Base-by-base conservation (phyloP, 2,113 vertebrate species). In the Cyprinodon variegatus region DNA sequence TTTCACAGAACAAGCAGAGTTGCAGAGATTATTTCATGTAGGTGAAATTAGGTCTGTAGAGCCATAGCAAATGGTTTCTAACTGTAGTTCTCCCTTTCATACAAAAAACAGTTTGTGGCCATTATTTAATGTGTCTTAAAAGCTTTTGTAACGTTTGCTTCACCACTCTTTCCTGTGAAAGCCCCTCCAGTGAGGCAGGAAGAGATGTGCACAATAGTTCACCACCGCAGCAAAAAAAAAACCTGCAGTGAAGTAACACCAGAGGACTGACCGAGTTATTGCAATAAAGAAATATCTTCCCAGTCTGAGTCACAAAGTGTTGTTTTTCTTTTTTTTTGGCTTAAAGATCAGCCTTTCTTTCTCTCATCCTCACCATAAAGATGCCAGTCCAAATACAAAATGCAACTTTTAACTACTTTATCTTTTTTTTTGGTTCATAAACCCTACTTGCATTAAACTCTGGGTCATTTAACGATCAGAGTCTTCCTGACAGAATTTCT, bases 211-310 rank as follows among this genome's bases (percentile, higher is more conserved):
- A 14, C 38, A 39, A n/a, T 48, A 67, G 71, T 78, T 76, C 65
- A 61, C 36, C 17, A 1, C 39, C 37, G 57, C 41, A 59, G n/a
- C 12, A 46, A 67, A 60, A 38, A 46, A 46, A 67, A 60, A 38
- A 46, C 37, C n/a, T 0, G 3, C 15, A 43, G 4, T 53, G 53
- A 11, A 29, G 20, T 77, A 81, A 78, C 17, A 73, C 12, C 39
- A 57, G 38, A 48, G 64, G 0, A 60, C 74, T 79, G 61, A 53
- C 72, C 68, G 79, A 75, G 69, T 15, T 72, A 66, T 57, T 73
- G 37, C 0, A 78, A 62, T 40, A 12, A 29, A 22, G 4, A 20
- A 11, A 40, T 38, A 29, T 61, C 20, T 13, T 38, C 57, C 53
- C 59, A 63, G 0, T 17, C 13, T 61, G 22, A 39, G 20, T 61